Base-by-base conservation (phyloP, 2,888 invertebrate genomes). In the Emesis russula region DNA sequence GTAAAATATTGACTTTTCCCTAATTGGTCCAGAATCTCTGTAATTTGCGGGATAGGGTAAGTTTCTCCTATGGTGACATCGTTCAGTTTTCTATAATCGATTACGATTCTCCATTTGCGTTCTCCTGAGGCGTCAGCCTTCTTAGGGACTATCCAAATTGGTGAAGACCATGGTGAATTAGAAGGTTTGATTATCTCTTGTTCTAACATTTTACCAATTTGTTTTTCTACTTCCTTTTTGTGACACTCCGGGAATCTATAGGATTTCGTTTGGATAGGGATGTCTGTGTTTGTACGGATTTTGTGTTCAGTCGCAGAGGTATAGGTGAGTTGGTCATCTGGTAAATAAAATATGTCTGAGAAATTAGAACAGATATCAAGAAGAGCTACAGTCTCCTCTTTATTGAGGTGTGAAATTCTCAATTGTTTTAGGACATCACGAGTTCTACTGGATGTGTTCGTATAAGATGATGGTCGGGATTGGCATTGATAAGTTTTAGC, bases 1-100 rank as follows among this genome's bases (percentile, higher is more conserved):
- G 88, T 77, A 11, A 94, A 93, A 31, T 92, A 66, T 66, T 66
- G 66, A 3, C 66, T 38, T 58, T 70, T 68, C 68, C 76, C 58
- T 76, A 76, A 53, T 76, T 76, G 76, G 15, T 76, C 76, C 31
- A 76, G 15, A 6, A 76, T 76, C 58, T 76, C 76, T 4, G 53
- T 31, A 3, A 76, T 76, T 31, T 76, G 48, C 6, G 58, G 77
- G 3, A 77, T 77, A 2, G 77, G 77, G 38, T 77, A 77, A 18
- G 77, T 77, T 77, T 77, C 77, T 11, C 77, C 63, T 6, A 77
- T 63, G 18, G 63, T 77, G 1, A 78, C 41, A 3, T 77, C 58
- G 2, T 58, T 58, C 7, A 58, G 4, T 7, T 66, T 66, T n/a
- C 66, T 18, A 25, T 66, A 66, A n/a, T 66, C 66, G 0, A 66